Percentiles rank a stretch among this genome's conserved stretches.
phyloP scores from a whole-genome alignment of 2,797 vertebrate genomes.

The Luscinia megarhynchos region DNA sequence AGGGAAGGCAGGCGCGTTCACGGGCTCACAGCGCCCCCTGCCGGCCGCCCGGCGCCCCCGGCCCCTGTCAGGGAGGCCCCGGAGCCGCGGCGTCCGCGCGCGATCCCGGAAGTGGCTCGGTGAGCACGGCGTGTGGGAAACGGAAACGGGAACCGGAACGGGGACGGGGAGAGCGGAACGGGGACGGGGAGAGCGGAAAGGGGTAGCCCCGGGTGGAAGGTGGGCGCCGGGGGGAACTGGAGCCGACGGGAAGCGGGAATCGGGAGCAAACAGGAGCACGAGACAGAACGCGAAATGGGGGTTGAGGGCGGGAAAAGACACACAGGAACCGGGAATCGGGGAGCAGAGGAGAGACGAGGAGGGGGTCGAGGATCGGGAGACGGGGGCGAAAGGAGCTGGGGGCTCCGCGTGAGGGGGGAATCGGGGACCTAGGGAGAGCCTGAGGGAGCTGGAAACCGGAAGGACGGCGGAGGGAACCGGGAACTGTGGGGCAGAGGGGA shows the following conservation, averaged over 20 bases:
- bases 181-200: not conserved
- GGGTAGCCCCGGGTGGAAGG: no score
- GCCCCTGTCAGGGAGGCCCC: not conserved
- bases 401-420: not conserved
- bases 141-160: not conserved
- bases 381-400: not conserved
- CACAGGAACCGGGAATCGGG: no score
- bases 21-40: not conserved
- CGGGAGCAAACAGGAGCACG: not conserved
- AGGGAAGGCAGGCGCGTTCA: accelerated
- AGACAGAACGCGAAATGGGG: not conserved
- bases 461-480: not conserved
- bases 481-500: not conserved
- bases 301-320: not conserved
- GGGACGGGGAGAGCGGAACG: no score
- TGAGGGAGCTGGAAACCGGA: not conserved
- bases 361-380: no score
- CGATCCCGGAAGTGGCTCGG: not conserved
- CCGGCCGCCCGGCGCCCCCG: not conserved
- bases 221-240: no score
- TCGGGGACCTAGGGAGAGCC: not conserved
- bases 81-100: not conserved
- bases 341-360: not conserved
- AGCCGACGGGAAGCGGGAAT: not conserved
- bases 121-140: not conserved